Conservation (phyloP, 2,113 vertebrate genomes). For the Herpailurus yagouaroundi region DNA sequence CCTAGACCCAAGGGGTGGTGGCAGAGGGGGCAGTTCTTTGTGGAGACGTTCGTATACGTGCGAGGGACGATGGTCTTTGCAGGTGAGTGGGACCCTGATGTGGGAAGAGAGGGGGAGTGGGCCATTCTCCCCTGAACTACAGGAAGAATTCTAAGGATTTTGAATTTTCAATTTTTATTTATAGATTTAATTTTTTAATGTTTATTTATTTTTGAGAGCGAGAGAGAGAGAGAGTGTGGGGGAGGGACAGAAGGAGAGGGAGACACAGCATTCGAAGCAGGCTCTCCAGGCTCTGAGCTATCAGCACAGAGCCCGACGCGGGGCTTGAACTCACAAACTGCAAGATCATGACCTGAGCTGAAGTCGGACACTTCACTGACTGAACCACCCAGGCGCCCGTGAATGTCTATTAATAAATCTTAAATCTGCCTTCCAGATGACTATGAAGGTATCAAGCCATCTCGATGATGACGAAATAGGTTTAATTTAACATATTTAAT, state of each 20-base stretch:
- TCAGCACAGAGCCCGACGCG: too few species aligned
- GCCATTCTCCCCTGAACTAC: background rate
- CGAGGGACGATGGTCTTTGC: background rate
- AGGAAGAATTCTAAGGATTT: background rate
- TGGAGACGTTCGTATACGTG: too few species aligned
- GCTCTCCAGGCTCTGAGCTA: too few species aligned
- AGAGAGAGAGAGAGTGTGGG: too few species aligned
- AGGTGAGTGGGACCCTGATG: background rate
- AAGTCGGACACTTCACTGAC: too few species aligned
- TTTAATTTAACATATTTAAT: background rate
- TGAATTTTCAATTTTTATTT: constrained; percentile 22
- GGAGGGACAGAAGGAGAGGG: too few species aligned
- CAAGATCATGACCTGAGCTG: too few species aligned
- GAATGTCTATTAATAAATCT: background rate
- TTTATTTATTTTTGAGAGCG: too few species aligned
- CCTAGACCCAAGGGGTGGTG: background rate
- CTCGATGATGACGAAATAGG: background rate
- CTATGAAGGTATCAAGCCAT: background rate
- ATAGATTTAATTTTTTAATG: background rate
- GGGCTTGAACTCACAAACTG: too few species aligned
- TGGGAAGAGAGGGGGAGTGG: too few species aligned
- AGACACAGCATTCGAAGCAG: too few species aligned
- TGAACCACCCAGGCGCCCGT: background rate
- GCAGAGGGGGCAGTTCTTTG: background rate
- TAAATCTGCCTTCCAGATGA: background rate